Evolutionary conservation across 2,797 vertebrate species (phyloP), one percentile per base, ranked within the genome.

Genomic region (Mus caroli): DNA sequence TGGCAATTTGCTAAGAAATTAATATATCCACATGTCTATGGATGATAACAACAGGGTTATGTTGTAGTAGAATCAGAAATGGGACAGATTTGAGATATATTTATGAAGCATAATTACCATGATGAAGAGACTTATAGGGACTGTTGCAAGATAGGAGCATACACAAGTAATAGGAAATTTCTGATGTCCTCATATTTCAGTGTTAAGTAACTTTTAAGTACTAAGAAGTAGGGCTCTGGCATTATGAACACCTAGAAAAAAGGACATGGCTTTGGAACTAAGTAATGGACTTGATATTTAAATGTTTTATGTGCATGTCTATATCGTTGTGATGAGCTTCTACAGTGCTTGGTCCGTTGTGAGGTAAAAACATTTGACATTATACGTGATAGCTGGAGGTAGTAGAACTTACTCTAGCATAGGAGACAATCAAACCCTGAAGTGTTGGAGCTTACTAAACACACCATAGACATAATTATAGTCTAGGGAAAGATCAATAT

Each of bases 1-100:
- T 92, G 71, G 54, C 40, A 90, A 43, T 73, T 87, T 95, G 17
- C 77, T 64, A 78, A 58, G 31, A 94, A 90, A 67, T 24, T n/a
- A 77, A 88, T 71, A 40, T 9, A 40, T 4, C 24, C 11, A 67
- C 58, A 14, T 28, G 19, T 43, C 20, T 56, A 10, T 62, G 6
- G 15, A 77, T 75, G 20, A 79, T 11, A 28, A 62, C n/a, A 58
- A 17, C 8, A 62, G 62, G 40, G 3, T 34, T 84, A 46, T 46
- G 20, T 84, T 84, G 28, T n/a, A 19, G 19, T 22, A 64, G 37
- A 95, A 50, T 17, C 71, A 94, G 50, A 40, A 73, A 75, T 31
- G 5, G 4, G 13, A 19, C 7, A 60, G 56, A 60, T 73, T 46
- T 19, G 20, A 92, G 87, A 76, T n/a, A 31, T 28, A 76, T 14